phyloP scores from a whole-genome alignment of 2,888 invertebrate genomes.

The Azorinus chamasolen region DNA sequence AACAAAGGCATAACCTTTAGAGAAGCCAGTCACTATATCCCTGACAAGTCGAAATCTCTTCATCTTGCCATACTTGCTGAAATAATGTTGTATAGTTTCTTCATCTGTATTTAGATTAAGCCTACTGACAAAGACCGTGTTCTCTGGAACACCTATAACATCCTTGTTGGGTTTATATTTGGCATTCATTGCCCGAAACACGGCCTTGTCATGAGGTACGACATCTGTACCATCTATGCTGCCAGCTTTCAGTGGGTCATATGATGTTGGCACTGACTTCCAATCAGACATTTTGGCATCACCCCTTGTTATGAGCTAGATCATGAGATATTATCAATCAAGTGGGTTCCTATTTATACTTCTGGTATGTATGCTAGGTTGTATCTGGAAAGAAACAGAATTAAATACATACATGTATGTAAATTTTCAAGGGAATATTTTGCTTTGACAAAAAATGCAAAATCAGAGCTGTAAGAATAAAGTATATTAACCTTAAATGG shows the following conservation, averaged over 20 bases:
- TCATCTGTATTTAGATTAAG: constrained; percentile 90
- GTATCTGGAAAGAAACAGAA: too few species aligned
- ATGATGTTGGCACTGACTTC: constrained; percentile 87
- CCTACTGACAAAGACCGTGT: constrained; percentile 92
- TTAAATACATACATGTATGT: too few species aligned
- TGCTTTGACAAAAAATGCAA: too few species aligned
- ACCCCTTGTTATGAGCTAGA: not conserved
- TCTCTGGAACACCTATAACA: constrained; percentile 90
- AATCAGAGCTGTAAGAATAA: too few species aligned
- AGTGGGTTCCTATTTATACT: not conserved
- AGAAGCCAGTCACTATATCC: constrained; percentile 94
- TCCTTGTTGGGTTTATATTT: constrained; percentile 83
- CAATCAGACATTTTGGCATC: constrained; percentile 48
- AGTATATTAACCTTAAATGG: too few species aligned
- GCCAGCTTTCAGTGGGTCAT: constrained; percentile 93
- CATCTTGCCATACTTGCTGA: constrained; percentile 90
- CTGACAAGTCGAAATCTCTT: constrained; percentile 90
- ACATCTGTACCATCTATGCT: constrained; percentile 95
- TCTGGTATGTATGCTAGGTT: too few species aligned
- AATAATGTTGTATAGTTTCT: constrained; percentile 88
- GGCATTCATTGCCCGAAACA: constrained; percentile 91
- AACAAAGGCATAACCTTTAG: constrained; percentile 95
- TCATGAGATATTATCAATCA: too few species aligned
- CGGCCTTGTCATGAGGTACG: constrained; percentile 93
- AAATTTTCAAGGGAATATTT: too few species aligned